Conservation (phyloP, 2,113 vertebrate species). For the Hippocampus abdominalis region DNA sequence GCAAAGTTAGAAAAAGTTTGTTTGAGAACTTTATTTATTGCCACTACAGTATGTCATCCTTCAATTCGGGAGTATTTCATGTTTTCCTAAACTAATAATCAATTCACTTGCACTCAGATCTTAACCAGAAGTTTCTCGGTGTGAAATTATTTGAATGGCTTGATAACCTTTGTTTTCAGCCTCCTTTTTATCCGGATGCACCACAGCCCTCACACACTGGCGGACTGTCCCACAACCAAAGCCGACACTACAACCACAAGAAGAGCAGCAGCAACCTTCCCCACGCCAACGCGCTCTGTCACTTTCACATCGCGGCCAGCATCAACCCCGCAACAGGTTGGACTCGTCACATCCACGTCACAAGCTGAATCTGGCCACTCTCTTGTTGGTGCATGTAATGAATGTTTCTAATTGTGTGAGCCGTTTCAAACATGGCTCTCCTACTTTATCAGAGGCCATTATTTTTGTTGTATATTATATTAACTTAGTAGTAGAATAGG, state of each 20-base stretch:
- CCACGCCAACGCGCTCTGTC: conserved; percentile 90
- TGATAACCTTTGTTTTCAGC: conserved; percentile 22
- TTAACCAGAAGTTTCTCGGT: no score
- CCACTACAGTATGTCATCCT: no score
- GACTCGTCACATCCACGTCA: background rate
- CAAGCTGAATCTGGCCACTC: background rate
- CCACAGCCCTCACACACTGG: conserved; percentile 80
- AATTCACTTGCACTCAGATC: no score
- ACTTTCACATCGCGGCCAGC: conserved; percentile 98
- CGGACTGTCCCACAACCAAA: conserved; percentile 80
- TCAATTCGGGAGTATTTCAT: no score
- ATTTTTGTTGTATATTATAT: background rate
- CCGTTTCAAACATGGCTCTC: background rate
- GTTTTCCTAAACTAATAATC: no score
- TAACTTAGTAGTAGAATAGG: background rate
- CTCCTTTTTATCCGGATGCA: conserved; percentile 69
- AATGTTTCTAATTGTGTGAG: background rate
- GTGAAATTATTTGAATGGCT: no score
- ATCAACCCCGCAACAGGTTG: conserved; percentile 91
- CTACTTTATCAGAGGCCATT: background rate
- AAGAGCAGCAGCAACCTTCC: conserved; percentile 72
- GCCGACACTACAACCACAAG: conserved; percentile 81
- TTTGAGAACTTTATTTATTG: no score
- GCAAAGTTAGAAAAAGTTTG: no score
- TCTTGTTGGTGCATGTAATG: no score